phyloP scores from a whole-genome alignment of 2,797 vertebrate genomes.

The Loriculus beryllinus region DNA sequence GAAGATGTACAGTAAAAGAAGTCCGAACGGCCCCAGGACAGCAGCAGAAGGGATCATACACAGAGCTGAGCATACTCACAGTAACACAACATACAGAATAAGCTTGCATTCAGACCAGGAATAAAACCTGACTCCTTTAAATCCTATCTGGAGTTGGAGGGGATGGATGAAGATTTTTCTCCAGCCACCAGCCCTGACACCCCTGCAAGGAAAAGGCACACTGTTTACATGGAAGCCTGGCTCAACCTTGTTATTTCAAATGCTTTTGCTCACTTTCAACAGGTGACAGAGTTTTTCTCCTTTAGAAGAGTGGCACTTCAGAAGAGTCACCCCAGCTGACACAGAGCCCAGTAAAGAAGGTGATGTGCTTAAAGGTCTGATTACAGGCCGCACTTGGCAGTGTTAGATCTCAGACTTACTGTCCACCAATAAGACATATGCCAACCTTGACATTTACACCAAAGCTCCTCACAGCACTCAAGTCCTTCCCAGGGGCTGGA shows the following conservation, averaged over 20 bases:
- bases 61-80: not conserved
- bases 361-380: not conserved
- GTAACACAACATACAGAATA: not conserved
- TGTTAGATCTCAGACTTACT: not conserved
- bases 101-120: not conserved
- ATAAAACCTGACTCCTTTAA: not conserved
- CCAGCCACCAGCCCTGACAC: not conserved
- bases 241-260: not conserved
- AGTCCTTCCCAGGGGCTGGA: not conserved
- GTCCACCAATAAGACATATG: not conserved
- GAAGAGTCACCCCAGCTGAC: not conserved
- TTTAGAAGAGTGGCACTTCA: not conserved
- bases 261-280: not conserved
- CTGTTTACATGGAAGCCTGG: not conserved
- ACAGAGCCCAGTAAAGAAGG: not conserved
- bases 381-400: accelerated
- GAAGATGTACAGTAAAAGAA: not conserved
- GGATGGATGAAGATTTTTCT: not conserved
- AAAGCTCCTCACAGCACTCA: not conserved
- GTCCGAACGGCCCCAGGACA: accelerated
- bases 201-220: not conserved
- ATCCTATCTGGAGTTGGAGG: not conserved
- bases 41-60: not conserved
- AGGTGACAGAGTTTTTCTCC: not conserved
- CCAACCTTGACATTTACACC: not conserved